These are phyloP conservation scores for Meandrusa payeni DNA, from an alignment of 2,888 invertebrate species.

Conservation along the genomic window DNA sequence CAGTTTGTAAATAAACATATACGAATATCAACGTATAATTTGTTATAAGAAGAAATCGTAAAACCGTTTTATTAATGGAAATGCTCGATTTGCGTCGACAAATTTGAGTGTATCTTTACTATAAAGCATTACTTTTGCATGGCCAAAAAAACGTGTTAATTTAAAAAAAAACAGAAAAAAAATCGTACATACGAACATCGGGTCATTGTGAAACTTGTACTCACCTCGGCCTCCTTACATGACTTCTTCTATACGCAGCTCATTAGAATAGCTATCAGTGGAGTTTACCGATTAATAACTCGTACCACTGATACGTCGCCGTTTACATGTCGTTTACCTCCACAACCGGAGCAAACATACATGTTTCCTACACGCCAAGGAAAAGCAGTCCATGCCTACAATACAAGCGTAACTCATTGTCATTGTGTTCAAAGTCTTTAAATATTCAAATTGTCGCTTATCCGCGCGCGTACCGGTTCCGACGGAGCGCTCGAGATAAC, in stretches of 20 bases:
- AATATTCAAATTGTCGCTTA: constrained; percentile 63
- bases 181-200: constrained; percentile 11
- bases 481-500: constrained; percentile 55
- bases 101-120: not conserved
- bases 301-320: constrained; percentile 60
- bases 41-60: not conserved
- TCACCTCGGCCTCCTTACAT: constrained; percentile 74
- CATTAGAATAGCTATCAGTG: constrained; percentile 80
- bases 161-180: constrained; percentile 8
- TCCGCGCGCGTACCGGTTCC: constrained; percentile 53
- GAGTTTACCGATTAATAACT: constrained; percentile 75
- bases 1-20: too few relatives aligned
- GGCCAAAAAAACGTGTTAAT: not conserved
- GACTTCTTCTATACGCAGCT: constrained; percentile 49
- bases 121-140: not conserved
- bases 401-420: constrained; percentile 39
- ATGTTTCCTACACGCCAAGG: constrained; percentile 53
- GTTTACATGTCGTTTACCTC: constrained; percentile 78
- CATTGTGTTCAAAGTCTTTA: constrained; percentile 50
- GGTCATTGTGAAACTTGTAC: constrained; percentile 42
- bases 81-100: not conserved
- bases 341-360: constrained; percentile 43
- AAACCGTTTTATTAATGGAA: constrained; percentile 2
- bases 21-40: too few relatives aligned
- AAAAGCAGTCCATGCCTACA: constrained; percentile 41